These are phyloP conservation scores for Phoxinus phoxinus DNA, from an alignment of 2,113 vertebrate species.

Conservation along the genomic window DNA sequence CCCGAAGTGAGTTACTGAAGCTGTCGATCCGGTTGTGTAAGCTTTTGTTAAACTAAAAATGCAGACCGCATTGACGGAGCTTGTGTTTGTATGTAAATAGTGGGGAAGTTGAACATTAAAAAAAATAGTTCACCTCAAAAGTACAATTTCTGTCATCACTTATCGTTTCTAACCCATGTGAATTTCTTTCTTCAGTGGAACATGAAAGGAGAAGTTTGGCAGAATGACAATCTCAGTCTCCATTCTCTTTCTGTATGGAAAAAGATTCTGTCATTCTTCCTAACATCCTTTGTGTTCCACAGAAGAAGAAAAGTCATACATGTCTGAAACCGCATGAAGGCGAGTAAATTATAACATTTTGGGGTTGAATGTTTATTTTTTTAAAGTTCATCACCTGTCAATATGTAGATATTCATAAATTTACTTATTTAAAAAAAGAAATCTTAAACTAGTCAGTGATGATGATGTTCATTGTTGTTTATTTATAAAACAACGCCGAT, in stretches of 20 bases:
- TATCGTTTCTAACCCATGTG: background rate
- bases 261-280: background rate
- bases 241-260: background rate
- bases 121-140: background rate
- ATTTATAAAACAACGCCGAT: background rate
- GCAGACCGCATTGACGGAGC: background rate
- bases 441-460: background rate
- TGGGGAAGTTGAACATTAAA: background rate
- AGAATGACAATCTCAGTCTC: background rate
- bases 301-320: background rate
- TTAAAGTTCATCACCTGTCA: background rate
- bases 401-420: background rate
- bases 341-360: background rate
- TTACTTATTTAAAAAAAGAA: background rate
- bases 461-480: too few relatives aligned
- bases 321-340: background rate
- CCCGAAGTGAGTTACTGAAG: background rate
- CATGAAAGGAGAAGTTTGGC: background rate
- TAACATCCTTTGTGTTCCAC: background rate
- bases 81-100: background rate
- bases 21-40: conserved; percentile 1
- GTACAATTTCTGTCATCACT: too few relatives aligned
- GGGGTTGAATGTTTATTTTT: background rate
- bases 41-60: background rate
- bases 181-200: background rate